Evolutionary conservation across 1,140 invertebrate species (phyloP).

Genomic region (Cyrtorhinus lividipennis): DNA sequence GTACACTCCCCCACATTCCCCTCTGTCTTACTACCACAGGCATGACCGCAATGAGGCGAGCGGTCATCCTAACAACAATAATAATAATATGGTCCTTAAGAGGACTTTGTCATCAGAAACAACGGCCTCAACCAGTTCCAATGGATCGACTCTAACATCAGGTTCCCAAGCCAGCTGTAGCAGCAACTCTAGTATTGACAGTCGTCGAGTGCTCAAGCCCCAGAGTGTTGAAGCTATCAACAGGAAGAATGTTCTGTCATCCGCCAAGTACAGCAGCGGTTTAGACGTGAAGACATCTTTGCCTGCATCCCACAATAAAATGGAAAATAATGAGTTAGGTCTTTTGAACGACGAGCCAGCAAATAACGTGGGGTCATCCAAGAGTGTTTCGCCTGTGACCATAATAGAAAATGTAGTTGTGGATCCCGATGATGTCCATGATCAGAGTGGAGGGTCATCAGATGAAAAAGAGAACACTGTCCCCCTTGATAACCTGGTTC

Average conservation of each 20-base stretch:
- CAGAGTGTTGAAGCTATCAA: slow-evolving; percentile 67
- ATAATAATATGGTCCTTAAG: slow-evolving; percentile 34
- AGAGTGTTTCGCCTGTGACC: not conserved
- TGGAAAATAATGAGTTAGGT: slow-evolving; percentile 26
- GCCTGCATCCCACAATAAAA: slow-evolving; percentile 48
- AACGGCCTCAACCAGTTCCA: slow-evolving; percentile 41
- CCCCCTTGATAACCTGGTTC: not conserved
- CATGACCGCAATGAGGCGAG: slow-evolving; percentile 27
- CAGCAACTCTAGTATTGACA: slow-evolving; percentile 38
- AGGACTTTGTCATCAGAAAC: slow-evolving; percentile 45
- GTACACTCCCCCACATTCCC: slow-evolving; percentile 45
- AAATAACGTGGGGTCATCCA: not conserved
- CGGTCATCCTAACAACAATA: slow-evolving; percentile 30
- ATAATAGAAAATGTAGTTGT: not conserved
- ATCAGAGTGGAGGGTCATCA: not conserved
- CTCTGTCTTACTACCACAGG: slow-evolving; percentile 31
- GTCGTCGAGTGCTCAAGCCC: slow-evolving; percentile 50
- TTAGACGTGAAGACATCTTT: slow-evolving; percentile 49
- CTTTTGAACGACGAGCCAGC: not conserved
- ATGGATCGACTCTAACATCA: slow-evolving; percentile 44
- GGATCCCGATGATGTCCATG: not conserved
- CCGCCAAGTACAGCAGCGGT: slow-evolving; percentile 66
- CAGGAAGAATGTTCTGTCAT: slow-evolving; percentile 72
- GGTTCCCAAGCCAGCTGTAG: slow-evolving; percentile 45
- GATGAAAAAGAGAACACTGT: not conserved